Base-by-base conservation (phyloP, 2,888 invertebrate species). In the Volucella zonaria region DNA sequence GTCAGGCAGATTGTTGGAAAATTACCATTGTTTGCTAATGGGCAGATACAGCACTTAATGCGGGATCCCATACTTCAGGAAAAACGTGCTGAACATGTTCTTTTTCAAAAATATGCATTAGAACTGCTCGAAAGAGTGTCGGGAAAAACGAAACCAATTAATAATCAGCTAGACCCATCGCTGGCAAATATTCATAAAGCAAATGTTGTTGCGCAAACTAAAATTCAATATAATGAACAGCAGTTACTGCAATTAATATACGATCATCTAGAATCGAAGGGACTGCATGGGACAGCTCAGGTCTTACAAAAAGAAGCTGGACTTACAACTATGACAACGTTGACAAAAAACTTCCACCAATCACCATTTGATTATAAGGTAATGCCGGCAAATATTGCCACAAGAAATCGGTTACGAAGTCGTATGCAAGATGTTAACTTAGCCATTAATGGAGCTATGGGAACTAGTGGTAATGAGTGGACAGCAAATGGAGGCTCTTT, bases 41-140 rank as follows among this genome's bases (percentile, higher is more conserved):
- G 98, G 12, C 97, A 97, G 91, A 94, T 99, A 89, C 98, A 98
- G 92, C 94, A 96, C 94, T 92, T 99, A 73, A 98, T 99, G 97
- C 95, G 97, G 71, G 98, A 99, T 92, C 99, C 99, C 11, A 97
- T 99, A 82, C 93, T 99, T 0, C 98, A 98, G 92, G 99, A 99
- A 92, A 98, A 98, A 91, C 94, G 98, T 0, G 96, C 96, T 87
- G 98, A 99, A 89, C 99, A 99, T 92, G 96, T 97, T 0, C 95
- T 96, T 92, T 99, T 99, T 91, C 98, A 98, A 92, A 97, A 97
- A 89, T 97, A 98, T 91, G 98, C 98, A 0, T 92, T 97, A 11
- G 97, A 97, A 89, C 92, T 99, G 49, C 93, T 99, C 81, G 98
- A 98, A 91, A 93, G 96, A 0, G 96, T 99, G 0, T 97, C 97